Conservation (phyloP, 2,888 invertebrate genomes). For the Chelonus formosanus region DNA sequence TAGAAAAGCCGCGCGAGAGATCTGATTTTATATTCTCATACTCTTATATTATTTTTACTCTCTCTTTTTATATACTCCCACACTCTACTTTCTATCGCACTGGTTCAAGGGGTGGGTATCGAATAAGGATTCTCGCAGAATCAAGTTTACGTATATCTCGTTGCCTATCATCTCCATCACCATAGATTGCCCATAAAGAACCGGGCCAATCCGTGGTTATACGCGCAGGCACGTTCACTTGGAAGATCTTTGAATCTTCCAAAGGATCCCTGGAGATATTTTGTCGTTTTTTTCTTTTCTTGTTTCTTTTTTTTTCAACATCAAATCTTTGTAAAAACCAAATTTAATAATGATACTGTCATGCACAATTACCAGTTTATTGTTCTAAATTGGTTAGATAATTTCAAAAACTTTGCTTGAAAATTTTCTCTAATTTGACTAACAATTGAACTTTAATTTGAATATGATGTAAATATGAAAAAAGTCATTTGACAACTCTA, state of each 20-base stretch:
- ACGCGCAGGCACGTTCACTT: conserved; percentile 45
- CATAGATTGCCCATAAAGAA: conserved; percentile 66
- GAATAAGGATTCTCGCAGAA: conserved; percentile 54
- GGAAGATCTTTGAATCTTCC: conserved; percentile 40
- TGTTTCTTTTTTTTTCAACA: conserved; percentile 4
- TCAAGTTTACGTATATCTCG: conserved; percentile 65
- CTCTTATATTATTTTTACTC: conserved; percentile 28
- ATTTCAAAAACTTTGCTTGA: no score
- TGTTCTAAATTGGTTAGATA: no score
- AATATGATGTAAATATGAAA: no score
- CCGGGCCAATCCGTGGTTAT: conserved; percentile 63
- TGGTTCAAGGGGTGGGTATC: conserved; percentile 30
- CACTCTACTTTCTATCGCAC: conserved; percentile 24
- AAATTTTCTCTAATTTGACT: no score
- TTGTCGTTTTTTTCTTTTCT: conserved; percentile 21
- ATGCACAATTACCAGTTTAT: no score
- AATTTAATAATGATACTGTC: neutral
- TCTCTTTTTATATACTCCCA: conserved; percentile 28
- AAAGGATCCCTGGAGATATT: conserved; percentile 34
- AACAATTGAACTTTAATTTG: no score
- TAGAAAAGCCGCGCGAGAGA: conserved; percentile 33
- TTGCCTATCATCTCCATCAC: conserved; percentile 66
- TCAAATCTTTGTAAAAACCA: neutral
- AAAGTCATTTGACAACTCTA: no score
- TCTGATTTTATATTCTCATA: conserved; percentile 2